Evolutionary conservation across 2,797 vertebrate genomes (phyloP).

Genomic region (Coracias cyanogaster): DNA sequence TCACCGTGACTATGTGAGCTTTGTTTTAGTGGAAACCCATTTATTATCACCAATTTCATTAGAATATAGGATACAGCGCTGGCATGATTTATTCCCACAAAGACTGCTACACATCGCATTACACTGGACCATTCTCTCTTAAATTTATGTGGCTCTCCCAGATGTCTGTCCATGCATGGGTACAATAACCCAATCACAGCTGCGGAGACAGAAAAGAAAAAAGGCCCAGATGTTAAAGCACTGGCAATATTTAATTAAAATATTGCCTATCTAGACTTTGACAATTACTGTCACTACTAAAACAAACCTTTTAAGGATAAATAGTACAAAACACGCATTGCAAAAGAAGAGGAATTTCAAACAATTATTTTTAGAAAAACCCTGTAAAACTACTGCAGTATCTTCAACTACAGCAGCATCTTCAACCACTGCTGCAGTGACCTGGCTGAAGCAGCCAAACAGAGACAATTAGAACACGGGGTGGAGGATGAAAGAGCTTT

Average conservation of each 20-base stretch:
- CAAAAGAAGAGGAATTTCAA: not conserved
- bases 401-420: not conserved
- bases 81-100: slow-evolving; percentile 97
- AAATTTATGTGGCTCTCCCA: slow-evolving; percentile 95
- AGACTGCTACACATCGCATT: slow-evolving; percentile 97
- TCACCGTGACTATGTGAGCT: not conserved
- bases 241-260: not conserved
- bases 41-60: not conserved
- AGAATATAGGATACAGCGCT: slow-evolving; percentile 91
- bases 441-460: not conserved
- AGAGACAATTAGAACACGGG: not conserved
- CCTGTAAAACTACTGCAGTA: not conserved
- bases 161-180: slow-evolving; percentile 93
- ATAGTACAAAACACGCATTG: not conserved
- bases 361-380: not conserved
- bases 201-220: slow-evolving; percentile 72
- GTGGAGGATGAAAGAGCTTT: not conserved
- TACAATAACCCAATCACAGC: slow-evolving; percentile 93
- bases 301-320: not conserved
- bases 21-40: slow-evolving; percentile 25
- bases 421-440: not conserved
- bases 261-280: not conserved
- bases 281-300: not conserved
- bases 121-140: slow-evolving; percentile 98
- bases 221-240: slow-evolving; percentile 43